These are phyloP conservation scores for Ailurus styani DNA, from an alignment of 2,113 vertebrate species.

Conservation along the genomic window DNA sequence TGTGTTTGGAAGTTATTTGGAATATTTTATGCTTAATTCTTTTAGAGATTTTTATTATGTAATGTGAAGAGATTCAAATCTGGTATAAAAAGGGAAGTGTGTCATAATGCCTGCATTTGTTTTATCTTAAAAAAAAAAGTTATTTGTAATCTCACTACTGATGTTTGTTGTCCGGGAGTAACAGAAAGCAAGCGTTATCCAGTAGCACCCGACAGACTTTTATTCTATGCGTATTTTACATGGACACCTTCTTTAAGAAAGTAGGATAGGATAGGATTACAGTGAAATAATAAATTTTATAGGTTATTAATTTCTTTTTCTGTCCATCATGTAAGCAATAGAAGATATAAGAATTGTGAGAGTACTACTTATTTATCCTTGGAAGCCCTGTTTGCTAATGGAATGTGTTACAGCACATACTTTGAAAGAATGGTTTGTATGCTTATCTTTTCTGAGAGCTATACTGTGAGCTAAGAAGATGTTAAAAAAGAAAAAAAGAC, in stretches of 20 bases:
- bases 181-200: neutral
- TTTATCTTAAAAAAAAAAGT: neutral
- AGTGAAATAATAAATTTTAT: neutral
- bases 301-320: neutral
- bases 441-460: neutral
- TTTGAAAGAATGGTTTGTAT: neutral
- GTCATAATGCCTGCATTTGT: neutral
- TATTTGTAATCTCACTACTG: neutral
- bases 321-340: neutral
- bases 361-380: neutral
- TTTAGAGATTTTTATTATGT: constrained; percentile 39
- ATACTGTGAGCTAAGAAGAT: neutral
- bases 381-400: neutral
- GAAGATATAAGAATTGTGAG: neutral
- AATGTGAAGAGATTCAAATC: constrained; percentile 8
- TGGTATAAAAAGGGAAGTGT: neutral
- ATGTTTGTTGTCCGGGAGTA: neutral
- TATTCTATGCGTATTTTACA: neutral
- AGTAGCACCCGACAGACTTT: neutral
- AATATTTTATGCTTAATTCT: constrained; percentile 44
- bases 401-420: neutral
- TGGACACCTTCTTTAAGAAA: neutral
- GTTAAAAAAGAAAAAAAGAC: neutral
- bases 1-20: constrained; percentile 46
- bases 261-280: neutral